Evolutionary conservation across 2,888 invertebrate species (phyloP), one percentile per base, ranked within the genome.

Genomic region (Aporophyla nigra): DNA sequence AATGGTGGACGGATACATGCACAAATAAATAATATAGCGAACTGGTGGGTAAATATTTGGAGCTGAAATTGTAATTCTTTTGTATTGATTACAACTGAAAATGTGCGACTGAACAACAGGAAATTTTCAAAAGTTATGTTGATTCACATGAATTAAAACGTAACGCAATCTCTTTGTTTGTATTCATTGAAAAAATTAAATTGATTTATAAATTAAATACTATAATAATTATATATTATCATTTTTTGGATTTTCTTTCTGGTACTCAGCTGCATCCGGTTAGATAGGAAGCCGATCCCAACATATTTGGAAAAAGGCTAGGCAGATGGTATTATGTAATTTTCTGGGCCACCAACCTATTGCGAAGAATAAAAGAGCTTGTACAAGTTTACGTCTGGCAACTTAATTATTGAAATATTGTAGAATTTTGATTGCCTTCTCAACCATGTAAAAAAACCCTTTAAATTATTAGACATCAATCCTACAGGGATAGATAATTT

Each of bases 1-100:
- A 68, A 70, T 33, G 24, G 49, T 53, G 14, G n/a, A 24, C 21
- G 24, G 59, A 69, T 56, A 76, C 24, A 61, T 54, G 65, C 66
- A 54, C 65, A 66, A 73, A 74, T 61, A 61, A 67, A 67, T 67
- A 67, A 56, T 53, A 27, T 71, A 24, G 43, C 14, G 14, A 63
- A 71, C 63, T 53, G 51, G 14, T 24, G 9, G 51, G 54, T 69
- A 24, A 70, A 76, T 76, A 65, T 67, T 78, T 61, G 54, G 21
- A 33, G 33, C 16, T 3, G 24, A 33, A 40, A 51, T 67, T 74
- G 27, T 53, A 62, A 62, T 80, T 78, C 24, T 62, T 74, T 80
- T 78, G 56, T 78, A 59, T 33, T 54, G 24, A 56, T 67, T 74
- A 43, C 43, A 61, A 62, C 62, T 73, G 51, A n/a, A 9, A 80